Percentiles rank a stretch among this genome's conserved stretches.
Conservation (phyloP, 2,888 invertebrate genomes). For the Hirtodrosophila trivittata region DNA sequence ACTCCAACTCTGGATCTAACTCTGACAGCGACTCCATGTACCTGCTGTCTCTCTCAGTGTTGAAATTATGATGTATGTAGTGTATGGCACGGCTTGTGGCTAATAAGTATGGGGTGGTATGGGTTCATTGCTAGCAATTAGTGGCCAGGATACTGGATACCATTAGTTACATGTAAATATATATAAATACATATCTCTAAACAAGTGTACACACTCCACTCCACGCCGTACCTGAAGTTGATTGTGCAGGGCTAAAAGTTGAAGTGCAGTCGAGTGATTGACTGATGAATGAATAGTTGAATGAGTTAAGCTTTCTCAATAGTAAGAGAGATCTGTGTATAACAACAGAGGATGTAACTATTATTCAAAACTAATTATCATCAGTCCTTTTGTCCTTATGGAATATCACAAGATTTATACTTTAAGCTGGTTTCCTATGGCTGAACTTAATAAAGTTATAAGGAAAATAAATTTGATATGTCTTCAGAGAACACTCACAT, state of each 20-base stretch:
- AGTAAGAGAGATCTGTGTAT: too few species aligned
- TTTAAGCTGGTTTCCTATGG: too few species aligned
- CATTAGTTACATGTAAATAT: conserved; percentile 13
- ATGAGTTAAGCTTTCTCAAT: too few species aligned
- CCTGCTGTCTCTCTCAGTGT: conserved; percentile 21
- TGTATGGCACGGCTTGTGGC: conserved; percentile 37
- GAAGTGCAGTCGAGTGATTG: background rate
- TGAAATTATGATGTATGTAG: conserved; percentile 75
- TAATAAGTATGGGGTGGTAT: conserved; percentile 52
- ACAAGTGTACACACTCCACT: background rate
- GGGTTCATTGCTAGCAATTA: conserved; percentile 59
- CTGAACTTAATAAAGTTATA: too few species aligned
- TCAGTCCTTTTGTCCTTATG: too few species aligned
- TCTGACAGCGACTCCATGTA: background rate
- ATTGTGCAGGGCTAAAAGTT: background rate
- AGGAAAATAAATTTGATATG: too few species aligned
- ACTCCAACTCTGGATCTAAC: conserved; percentile 6
- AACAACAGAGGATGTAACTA: too few species aligned
- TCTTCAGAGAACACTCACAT: too few species aligned
- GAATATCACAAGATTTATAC: too few species aligned
- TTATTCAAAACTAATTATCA: too few species aligned
- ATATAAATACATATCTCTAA: background rate
- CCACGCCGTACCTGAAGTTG: background rate
- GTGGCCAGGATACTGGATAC: conserved; percentile 17
- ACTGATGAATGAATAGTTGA: background rate